A percentile compares a stretch with the other conserved stretches of the same genome.
phyloP scores from a whole-genome alignment of 2,113 vertebrate genomes.

The Chiloscyllium plagiosum region DNA sequence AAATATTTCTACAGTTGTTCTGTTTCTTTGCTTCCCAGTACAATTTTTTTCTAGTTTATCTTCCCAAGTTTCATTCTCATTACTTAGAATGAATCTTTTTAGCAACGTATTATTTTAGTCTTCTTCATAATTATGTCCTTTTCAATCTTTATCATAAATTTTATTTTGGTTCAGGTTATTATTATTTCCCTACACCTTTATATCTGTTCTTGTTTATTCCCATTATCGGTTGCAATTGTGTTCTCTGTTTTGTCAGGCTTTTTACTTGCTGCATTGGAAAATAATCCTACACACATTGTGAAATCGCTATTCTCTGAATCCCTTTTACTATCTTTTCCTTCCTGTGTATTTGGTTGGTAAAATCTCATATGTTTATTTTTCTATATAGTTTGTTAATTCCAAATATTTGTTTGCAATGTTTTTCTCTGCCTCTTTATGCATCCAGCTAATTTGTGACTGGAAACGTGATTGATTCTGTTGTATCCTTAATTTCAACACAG shows the following conservation, averaged over 20 bases:
- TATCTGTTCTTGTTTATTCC: background rate
- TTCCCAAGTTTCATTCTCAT: background rate
- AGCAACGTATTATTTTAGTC: background rate
- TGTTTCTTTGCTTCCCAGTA: background rate
- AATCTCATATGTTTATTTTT: background rate
- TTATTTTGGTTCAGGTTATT: background rate
- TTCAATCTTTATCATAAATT: background rate
- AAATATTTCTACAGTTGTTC: background rate
- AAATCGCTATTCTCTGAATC: background rate
- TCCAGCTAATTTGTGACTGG: background rate
- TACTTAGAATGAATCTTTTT: background rate
- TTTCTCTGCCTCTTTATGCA: background rate
- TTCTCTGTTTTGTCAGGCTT: background rate
- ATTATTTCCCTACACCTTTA: background rate
- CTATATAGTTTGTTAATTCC: background rate
- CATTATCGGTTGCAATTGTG: background rate
- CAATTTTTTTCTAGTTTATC: background rate
- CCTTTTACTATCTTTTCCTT: background rate
- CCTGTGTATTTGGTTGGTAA: background rate
- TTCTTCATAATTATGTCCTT: background rate
- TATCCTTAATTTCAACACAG: background rate
- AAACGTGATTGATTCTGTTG: background rate
- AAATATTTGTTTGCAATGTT: background rate
- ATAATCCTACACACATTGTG: background rate
- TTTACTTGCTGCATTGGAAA: background rate